Evolutionary conservation across 2,113 vertebrate species (phyloP).

Genomic region (Pteruthius melanotis): DNA sequence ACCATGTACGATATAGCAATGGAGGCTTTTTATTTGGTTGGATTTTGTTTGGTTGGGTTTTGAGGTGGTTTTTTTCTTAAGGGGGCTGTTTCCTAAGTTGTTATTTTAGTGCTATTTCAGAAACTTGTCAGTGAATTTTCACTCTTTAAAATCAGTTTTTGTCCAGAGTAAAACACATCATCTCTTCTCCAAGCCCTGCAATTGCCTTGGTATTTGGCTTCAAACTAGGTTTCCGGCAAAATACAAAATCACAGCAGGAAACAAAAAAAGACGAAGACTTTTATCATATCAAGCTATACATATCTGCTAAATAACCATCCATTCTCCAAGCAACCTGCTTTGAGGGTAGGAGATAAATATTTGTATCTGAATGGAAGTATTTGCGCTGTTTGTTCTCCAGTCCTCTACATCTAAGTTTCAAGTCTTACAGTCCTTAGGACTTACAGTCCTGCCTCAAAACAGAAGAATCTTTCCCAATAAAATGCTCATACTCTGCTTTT

Average conservation of each 20-base stretch:
- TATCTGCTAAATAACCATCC: neutral
- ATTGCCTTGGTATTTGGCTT: neutral
- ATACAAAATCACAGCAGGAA: neutral
- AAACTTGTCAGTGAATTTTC: neutral
- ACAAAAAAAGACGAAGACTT: neutral
- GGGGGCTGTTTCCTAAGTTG: fast-evolving
- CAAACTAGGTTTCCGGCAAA: neutral
- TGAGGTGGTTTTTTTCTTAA: neutral
- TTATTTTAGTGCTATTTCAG: neutral
- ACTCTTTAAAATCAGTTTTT: neutral
- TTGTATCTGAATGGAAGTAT: neutral
- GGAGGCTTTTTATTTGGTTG: fast-evolving
- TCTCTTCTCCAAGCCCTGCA: neutral
- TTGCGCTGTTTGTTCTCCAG: neutral
- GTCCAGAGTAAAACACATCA: neutral
- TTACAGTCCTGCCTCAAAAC: neutral
- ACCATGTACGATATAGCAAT: neutral
- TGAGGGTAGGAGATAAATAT: neutral
- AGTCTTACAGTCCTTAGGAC: neutral
- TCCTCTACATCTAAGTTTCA: neutral
- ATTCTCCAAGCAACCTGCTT: neutral
- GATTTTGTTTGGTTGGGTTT: fast-evolving
- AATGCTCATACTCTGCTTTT: neutral
- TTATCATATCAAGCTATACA: neutral
- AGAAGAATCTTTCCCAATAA: neutral